phyloP scores from a whole-genome alignment of 2,113 vertebrate species.

The Myotis brandtii region DNA sequence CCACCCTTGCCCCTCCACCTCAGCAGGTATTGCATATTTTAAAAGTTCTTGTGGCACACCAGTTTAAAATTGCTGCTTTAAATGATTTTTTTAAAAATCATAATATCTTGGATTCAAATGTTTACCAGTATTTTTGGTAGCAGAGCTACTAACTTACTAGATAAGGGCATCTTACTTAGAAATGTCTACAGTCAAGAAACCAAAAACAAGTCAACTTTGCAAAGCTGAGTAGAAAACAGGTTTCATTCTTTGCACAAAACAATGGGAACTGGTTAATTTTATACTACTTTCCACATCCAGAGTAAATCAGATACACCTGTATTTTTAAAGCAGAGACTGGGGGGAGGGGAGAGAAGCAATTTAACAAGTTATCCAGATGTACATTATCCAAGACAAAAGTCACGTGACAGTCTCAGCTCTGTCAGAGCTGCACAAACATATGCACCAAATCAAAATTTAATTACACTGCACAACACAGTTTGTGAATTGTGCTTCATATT shows the following conservation, averaged over 20 bases:
- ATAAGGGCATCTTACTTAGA: background rate
- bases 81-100: background rate
- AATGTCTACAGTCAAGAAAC: background rate
- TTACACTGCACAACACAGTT: background rate
- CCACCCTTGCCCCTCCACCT: too few relatives aligned
- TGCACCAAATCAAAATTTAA: constrained; percentile 70
- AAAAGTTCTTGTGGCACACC: background rate
- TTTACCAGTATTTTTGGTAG: background rate
- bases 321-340: constrained; percentile 11
- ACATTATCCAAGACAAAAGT: background rate
- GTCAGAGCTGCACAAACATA: constrained; percentile 39
- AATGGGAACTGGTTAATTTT: constrained; percentile 30
- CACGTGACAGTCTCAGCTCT: background rate
- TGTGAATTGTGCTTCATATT: constrained; percentile 30
- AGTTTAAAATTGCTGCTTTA: background rate
- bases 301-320: constrained; percentile 70
- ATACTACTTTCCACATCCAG: constrained; percentile 2
- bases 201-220: constrained; percentile 3
- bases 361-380: constrained; percentile 50
- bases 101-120: background rate
- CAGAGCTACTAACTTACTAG: constrained; percentile 21
- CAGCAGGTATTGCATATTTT: background rate
- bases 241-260: constrained; percentile 33
- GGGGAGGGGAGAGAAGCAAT: background rate
- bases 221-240: background rate